phyloP scores from a whole-genome alignment of 2,113 vertebrate species.

The Neoarius graeffei region DNA sequence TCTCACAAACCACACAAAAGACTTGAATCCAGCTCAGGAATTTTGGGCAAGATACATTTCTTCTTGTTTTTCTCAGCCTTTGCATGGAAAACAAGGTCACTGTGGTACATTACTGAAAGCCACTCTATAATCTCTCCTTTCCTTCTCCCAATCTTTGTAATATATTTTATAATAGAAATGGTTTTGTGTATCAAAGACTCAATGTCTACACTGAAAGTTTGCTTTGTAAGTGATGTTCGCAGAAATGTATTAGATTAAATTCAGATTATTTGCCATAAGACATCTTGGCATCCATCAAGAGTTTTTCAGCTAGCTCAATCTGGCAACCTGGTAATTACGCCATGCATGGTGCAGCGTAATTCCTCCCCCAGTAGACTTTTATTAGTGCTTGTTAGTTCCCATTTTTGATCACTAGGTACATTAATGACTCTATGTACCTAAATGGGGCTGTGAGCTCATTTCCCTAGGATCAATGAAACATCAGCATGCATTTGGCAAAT shows the following conservation, averaged over 20 bases:
- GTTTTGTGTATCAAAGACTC: not conserved
- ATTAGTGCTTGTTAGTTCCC: not conserved
- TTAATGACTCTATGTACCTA: not conserved
- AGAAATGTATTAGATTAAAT: not conserved
- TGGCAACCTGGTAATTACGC: not conserved
- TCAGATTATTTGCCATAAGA: not conserved
- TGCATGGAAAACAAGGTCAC: not conserved
- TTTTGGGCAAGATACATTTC: not conserved
- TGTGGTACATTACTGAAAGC: not conserved
- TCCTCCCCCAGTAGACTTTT: not conserved
- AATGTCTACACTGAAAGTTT: not conserved
- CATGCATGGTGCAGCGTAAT: not conserved
- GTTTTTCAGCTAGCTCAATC: not conserved
- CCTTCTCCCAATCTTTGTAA: not conserved
- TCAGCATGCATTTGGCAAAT: not conserved
- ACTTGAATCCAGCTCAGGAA: not conserved
- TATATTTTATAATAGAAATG: not conserved
- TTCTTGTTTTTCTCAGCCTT: not conserved
- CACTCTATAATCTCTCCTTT: not conserved
- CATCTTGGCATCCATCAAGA: not conserved
- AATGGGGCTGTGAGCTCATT: not conserved
- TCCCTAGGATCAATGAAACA: not conserved
- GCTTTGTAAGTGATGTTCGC: not conserved
- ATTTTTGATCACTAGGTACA: not conserved
- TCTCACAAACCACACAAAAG: not conserved